Percentiles rank a stretch among this genome's conserved stretches.
These are phyloP conservation scores for Andrena flavipes DNA, from an alignment of 2,888 invertebrate genomes.

Conservation along the genomic window DNA sequence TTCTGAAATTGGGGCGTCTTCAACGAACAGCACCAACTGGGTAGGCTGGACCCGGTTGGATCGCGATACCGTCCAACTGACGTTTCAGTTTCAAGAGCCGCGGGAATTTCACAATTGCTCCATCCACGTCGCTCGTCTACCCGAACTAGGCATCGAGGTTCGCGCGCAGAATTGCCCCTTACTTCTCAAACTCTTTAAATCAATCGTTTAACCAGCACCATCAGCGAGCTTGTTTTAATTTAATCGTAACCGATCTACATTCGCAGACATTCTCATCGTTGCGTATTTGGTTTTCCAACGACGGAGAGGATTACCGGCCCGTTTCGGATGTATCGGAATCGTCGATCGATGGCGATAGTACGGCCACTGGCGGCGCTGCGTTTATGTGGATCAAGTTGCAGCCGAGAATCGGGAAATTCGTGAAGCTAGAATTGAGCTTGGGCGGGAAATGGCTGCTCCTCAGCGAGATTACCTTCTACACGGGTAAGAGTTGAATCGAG, in stretches of 20 bases:
- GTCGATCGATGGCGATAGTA: constrained; percentile 83
- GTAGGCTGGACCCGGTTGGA: constrained; percentile 92
- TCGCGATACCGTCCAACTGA: constrained; percentile 89
- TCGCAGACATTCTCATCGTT: constrained; percentile 91
- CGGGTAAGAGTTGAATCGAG: constrained; percentile 85
- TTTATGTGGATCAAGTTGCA: constrained; percentile 88
- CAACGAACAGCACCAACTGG: constrained; percentile 87
- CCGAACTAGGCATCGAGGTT: constrained; percentile 92
- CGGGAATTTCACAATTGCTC: constrained; percentile 88
- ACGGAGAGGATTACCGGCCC: constrained; percentile 91
- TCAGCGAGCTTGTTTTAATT: neutral
- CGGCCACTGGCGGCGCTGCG: neutral
- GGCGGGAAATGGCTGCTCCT: constrained; percentile 94
- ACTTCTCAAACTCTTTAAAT: no score
- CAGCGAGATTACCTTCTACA: constrained; percentile 94
- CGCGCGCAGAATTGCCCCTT: neutral
- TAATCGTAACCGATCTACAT: neutral
- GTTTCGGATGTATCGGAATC: constrained; percentile 88
- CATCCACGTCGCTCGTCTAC: constrained; percentile 87
- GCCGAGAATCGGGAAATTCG: constrained; percentile 90
- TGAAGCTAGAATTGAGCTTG: constrained; percentile 91
- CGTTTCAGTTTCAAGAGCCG: constrained; percentile 92
- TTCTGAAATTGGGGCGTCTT: constrained; percentile 70
- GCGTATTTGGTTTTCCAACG: constrained; percentile 92
- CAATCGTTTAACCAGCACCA: neutral